Conservation (phyloP, 2,888 invertebrate species). For the Tineola bisselliella region DNA sequence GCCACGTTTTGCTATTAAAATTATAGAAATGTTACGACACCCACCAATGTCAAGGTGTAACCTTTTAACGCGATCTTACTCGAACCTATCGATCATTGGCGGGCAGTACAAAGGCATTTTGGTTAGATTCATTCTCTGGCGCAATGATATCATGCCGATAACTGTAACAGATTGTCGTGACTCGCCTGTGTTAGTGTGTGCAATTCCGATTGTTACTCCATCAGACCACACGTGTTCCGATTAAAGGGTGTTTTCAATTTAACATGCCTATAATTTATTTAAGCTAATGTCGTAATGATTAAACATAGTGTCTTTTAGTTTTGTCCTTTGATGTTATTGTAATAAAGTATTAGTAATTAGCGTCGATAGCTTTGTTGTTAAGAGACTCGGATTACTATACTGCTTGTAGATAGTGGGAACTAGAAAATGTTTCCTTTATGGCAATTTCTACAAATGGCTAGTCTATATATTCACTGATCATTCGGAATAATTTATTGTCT, state of each 20-base stretch:
- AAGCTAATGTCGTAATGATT: neutral
- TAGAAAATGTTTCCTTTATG: neutral
- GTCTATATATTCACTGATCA: neutral
- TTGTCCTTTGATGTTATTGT: neutral
- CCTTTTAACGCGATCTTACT: slow-evolving; percentile 18
- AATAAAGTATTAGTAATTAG: neutral
- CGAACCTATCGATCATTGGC: slow-evolving; percentile 21
- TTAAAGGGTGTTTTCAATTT: slow-evolving; percentile 8
- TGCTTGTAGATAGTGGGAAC: neutral
- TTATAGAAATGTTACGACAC: slow-evolving; percentile 12
- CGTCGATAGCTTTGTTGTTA: too few relatives aligned
- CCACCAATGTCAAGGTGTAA: slow-evolving; percentile 37
- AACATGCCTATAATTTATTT: neutral
- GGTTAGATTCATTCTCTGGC: slow-evolving; percentile 25
- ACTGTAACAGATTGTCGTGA: slow-evolving; percentile 27
- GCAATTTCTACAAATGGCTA: neutral
- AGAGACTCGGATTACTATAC: too few relatives aligned
- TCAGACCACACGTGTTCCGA: slow-evolving; percentile 34
- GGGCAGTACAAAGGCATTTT: slow-evolving; percentile 16
- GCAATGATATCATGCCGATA: slow-evolving; percentile 18
- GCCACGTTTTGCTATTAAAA: neutral
- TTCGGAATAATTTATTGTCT: neutral
- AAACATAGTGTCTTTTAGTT: neutral
- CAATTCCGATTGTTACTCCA: slow-evolving; percentile 20
- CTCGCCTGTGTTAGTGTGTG: slow-evolving; percentile 23